Conservation (phyloP, 1,140 invertebrate species). For the Acromyrmex heyeri region DNA sequence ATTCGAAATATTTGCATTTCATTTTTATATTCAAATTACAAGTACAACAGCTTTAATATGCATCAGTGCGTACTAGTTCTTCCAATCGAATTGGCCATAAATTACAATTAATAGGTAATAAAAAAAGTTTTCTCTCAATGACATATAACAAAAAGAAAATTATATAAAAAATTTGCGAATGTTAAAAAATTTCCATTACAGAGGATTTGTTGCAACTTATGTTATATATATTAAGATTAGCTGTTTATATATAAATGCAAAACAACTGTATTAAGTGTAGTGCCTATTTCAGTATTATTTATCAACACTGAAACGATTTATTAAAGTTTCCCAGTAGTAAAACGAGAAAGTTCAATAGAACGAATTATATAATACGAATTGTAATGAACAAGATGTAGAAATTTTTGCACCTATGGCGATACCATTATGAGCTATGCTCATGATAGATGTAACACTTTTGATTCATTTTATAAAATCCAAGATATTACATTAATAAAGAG, state of each 20-base stretch:
- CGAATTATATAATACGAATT: slow-evolving; percentile 9
- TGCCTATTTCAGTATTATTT: slow-evolving; percentile 44
- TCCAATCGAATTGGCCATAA: neutral
- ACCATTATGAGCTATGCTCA: neutral
- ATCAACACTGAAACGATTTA: slow-evolving; percentile 31
- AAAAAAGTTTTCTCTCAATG: slow-evolving; percentile 12
- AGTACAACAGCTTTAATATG: too few relatives aligned
- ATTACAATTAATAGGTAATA: slow-evolving; percentile 45
- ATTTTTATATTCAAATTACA: too few relatives aligned
- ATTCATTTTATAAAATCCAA: slow-evolving; percentile 25
- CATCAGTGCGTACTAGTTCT: too few relatives aligned
- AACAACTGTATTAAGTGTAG: slow-evolving; percentile 43
- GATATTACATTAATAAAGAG: slow-evolving; percentile 25
- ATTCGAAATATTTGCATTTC: too few relatives aligned
- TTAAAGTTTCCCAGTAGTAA: neutral
- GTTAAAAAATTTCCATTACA: slow-evolving; percentile 12
- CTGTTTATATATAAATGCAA: slow-evolving; percentile 26
- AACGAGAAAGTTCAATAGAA: slow-evolving; percentile 40
- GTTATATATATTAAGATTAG: slow-evolving; percentile 34
- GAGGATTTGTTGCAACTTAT: neutral
- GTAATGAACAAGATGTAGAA: slow-evolving; percentile 26
- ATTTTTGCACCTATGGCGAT: slow-evolving; percentile 14
- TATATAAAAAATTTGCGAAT: slow-evolving; percentile 8
- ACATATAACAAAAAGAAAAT: slow-evolving; percentile 7
- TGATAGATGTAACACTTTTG: neutral